Base-by-base conservation (phyloP, 2,113 vertebrate species). In the Actinemys pallida region DNA sequence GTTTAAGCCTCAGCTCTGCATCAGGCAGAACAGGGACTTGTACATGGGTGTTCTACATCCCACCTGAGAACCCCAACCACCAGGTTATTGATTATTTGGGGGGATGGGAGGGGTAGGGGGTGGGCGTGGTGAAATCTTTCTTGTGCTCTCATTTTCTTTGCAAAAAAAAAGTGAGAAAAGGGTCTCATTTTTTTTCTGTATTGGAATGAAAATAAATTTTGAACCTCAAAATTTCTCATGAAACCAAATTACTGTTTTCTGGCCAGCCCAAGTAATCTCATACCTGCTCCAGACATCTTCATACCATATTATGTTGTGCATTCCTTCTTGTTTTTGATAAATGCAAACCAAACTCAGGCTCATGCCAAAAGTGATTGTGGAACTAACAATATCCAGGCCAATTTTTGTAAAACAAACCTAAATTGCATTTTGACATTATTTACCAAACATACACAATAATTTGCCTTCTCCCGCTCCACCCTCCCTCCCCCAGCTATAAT, bases 341-440 rank as follows among this genome's bases (percentile, higher is more conserved):
- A 90, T 10, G 81, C 45, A 85, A 90, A 62, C n/a, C 42, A 35
- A 93, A 95, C 83, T 62, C 56, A 84, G 92, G 69, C 47, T 91
- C 39, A 25, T 31, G 56, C 47, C 83, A 90, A 88, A 65, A 94
- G 52, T 47, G 93, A 65, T 53, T 79, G 49, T 49, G 24, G 65
- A 93, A 83, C 10, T 56, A 92, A 92, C 39, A 87, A 57, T 84
- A 88, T 90, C 25, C 50, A 24, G 25, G n/a, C 0, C 6, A 24
- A 22, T 93, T 93, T 90, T 56, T 83, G 59, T 56, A 83, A 94
- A 83, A 1, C 20, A 57, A 57, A 54, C 3, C 42, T 81, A 84
- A 89, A 57, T 81, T 50, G 78, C 22, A 83, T 83, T 87, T 81
- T 12, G 27, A 45, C 14, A 39, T 20, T 39, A 25, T 87, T 39